Conservation (phyloP, 2,113 vertebrate genomes). For the Hydropotes inermis region DNA sequence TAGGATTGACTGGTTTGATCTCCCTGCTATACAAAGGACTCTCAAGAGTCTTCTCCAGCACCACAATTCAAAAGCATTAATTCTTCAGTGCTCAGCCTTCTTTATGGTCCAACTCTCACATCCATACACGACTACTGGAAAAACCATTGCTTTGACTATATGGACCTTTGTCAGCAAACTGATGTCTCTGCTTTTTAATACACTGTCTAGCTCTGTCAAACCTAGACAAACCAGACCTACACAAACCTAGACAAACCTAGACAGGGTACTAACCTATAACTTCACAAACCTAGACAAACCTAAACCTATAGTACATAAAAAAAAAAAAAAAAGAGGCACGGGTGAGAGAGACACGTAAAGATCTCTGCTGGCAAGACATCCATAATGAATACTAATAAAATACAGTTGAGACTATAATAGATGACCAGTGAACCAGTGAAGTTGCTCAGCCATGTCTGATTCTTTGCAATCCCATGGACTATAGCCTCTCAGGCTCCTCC, state of each 20-base stretch:
- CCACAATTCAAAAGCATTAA: neutral
- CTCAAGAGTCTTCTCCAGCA: neutral
- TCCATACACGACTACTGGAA: neutral
- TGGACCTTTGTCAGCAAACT: neutral
- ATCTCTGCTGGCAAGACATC: slow-evolving; percentile 22
- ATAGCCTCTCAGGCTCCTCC: neutral
- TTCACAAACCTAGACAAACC: neutral
- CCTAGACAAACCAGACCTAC: neutral
- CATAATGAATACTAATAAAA: slow-evolving; percentile 15
- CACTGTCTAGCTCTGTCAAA: neutral
- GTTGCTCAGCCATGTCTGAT: neutral
- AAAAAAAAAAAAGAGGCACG: neutral
- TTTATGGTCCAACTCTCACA: neutral
- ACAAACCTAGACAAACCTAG: neutral
- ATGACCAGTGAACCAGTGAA: neutral
- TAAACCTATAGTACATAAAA: neutral
- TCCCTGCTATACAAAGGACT: neutral
- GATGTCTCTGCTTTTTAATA: neutral
- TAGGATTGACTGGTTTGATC: neutral
- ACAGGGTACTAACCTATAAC: neutral
- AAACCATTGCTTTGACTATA: neutral
- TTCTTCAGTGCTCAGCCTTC: neutral
- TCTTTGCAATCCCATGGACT: neutral
- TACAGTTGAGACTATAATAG: neutral
- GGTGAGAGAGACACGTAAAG: neutral